phyloP scores from a whole-genome alignment of 2,888 invertebrate species.

The Perizoma flavofasciatum region DNA sequence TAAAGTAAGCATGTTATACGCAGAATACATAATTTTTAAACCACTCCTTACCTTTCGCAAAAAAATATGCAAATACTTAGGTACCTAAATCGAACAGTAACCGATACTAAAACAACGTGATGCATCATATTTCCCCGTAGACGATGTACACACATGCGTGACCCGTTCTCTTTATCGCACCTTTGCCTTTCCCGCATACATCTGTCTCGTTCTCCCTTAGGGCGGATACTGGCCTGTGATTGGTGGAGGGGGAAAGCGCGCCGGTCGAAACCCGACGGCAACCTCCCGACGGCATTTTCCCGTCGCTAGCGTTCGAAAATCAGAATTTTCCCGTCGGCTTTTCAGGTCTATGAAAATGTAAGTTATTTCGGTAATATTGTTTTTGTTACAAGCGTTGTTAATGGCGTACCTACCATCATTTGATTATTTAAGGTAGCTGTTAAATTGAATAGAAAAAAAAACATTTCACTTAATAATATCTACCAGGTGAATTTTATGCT shows the following conservation, averaged over 20 bases:
- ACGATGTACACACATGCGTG: constrained; percentile 70
- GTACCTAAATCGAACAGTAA: constrained; percentile 71
- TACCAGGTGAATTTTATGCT: too few relatives aligned
- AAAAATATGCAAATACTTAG: constrained; percentile 69
- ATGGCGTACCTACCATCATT: too few relatives aligned
- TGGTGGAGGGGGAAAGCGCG: constrained; percentile 73
- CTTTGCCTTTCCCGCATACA: constrained; percentile 55
- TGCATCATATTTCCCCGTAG: constrained; percentile 79
- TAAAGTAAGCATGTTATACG: constrained; percentile 20
- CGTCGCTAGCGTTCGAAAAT: constrained; percentile 72
- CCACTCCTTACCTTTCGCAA: constrained; percentile 64
- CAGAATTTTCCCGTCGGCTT: constrained; percentile 53
- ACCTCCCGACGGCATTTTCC: constrained; percentile 79
- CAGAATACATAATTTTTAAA: constrained; percentile 47
- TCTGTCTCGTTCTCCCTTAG: constrained; percentile 52
- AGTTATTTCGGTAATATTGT: constrained; percentile 19
- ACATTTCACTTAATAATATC: too few relatives aligned
- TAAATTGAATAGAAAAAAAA: background rate
- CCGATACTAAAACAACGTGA: constrained; percentile 80
- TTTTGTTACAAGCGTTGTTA: constrained; percentile 12
- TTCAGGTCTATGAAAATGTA: constrained; percentile 30
- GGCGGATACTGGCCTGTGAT: constrained; percentile 73
- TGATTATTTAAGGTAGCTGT: background rate
- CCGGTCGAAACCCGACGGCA: constrained; percentile 70
- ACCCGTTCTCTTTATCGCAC: constrained; percentile 52